Percentiles rank a stretch among this genome's conserved stretches.
Conservation (phyloP, 2,888 invertebrate genomes). For the Amorpha juglandis region DNA sequence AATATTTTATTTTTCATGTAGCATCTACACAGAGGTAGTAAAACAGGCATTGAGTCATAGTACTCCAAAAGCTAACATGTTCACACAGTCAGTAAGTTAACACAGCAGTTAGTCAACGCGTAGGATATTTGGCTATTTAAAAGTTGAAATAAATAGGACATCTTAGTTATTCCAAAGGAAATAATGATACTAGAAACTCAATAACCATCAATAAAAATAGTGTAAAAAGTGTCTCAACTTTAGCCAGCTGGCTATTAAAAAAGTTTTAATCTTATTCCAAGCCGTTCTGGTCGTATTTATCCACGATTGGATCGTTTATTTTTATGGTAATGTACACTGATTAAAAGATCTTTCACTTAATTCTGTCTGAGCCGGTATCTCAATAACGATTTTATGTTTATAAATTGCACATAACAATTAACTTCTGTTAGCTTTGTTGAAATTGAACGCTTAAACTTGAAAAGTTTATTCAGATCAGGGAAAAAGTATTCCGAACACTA, state of each 20-base stretch:
- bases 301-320: conserved; percentile 33
- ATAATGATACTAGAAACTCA: conserved; percentile 4
- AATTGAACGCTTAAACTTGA: neutral
- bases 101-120: too few relatives aligned
- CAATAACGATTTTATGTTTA: neutral
- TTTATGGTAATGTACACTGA: conserved; percentile 29
- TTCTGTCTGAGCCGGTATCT: conserved; percentile 29
- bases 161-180: neutral
- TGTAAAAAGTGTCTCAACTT: conserved; percentile 1
- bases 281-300: conserved; percentile 18
- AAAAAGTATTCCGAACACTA: neutral
- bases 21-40: too few relatives aligned
- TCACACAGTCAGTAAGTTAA: too few relatives aligned
- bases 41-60: too few relatives aligned
- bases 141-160: neutral
- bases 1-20: too few relatives aligned
- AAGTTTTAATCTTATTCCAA: conserved; percentile 18
- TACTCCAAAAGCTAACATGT: too few relatives aligned
- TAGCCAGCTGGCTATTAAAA: conserved; percentile 2
- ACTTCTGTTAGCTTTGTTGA: neutral
- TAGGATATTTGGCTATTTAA: neutral
- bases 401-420: neutral
- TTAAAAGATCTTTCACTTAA: conserved; percentile 36
- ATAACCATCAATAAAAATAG: conserved; percentile 11
- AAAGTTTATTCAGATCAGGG: neutral